Conservation (phyloP, 2,888 invertebrate genomes). For the Hecatera dysodea region DNA sequence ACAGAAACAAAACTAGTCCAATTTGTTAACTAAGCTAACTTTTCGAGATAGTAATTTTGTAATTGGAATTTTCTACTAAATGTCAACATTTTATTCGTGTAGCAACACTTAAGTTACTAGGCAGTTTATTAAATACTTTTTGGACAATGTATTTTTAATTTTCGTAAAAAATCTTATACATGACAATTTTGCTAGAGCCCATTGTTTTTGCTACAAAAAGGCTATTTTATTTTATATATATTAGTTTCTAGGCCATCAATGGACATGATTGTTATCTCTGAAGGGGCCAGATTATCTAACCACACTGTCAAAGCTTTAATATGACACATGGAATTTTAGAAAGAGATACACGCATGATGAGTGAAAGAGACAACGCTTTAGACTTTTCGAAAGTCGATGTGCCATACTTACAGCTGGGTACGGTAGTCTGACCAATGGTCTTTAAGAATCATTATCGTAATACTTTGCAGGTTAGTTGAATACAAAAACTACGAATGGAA, state of each 20-base stretch:
- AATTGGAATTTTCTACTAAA: constrained; percentile 50
- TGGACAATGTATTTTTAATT: constrained; percentile 4
- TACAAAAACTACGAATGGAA: constrained; percentile 55
- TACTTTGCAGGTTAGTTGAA: constrained; percentile 23
- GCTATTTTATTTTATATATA: background rate
- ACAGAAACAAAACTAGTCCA: constrained; percentile 43
- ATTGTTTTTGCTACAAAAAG: background rate
- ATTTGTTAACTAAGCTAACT: constrained; percentile 45
- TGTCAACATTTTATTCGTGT: constrained; percentile 28
- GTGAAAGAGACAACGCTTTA: background rate
- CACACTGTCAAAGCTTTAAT: background rate
- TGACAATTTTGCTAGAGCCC: constrained; percentile 1
- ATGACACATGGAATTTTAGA: background rate
- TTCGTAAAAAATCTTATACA: constrained; percentile 18
- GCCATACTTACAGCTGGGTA: background rate
- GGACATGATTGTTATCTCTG: background rate
- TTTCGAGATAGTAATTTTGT: constrained; percentile 22
- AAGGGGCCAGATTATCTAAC: background rate
- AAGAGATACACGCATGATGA: background rate
- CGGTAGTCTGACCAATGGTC: constrained; percentile 2
- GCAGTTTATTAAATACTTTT: constrained; percentile 30
- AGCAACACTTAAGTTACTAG: constrained; percentile 38
- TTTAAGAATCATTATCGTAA: constrained; percentile 26
- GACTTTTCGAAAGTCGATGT: background rate
- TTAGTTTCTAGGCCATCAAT: constrained; percentile 19